These are phyloP conservation scores for Penaeus chinensis DNA, from an alignment of 1,140 invertebrate genomes.

Conservation along the genomic window DNA sequence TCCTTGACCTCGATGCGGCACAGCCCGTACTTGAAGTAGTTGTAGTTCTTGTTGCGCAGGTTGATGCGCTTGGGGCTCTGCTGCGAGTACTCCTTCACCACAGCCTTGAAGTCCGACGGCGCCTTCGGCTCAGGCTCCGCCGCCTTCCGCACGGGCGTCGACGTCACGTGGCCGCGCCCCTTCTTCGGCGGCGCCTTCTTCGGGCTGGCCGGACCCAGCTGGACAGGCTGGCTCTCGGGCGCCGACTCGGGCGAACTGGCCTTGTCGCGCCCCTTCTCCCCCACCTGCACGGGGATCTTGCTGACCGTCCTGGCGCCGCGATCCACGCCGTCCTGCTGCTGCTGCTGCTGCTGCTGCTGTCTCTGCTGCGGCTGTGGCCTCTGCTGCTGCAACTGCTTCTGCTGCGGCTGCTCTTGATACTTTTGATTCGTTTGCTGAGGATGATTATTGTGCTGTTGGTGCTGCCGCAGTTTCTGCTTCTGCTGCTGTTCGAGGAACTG, in stretches of 20 bases:
- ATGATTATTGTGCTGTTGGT: neutral
- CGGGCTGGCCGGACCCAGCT: neutral
- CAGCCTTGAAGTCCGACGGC: conserved; percentile 29
- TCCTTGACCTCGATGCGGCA: conserved; percentile 54
- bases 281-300: conserved; percentile 48
- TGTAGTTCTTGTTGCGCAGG: conserved; percentile 49
- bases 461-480: neutral
- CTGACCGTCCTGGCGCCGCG: neutral
- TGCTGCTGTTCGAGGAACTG: neutral
- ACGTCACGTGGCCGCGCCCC: neutral
- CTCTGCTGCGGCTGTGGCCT: neutral
- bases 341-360: neutral
- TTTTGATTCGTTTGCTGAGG: neutral
- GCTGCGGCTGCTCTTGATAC: conserved; percentile 5
- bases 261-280: conserved; percentile 30
- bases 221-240: neutral
- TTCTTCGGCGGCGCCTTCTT: neutral
- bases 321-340: neutral
- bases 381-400: conserved; percentile 17
- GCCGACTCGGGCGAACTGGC: conserved; percentile 28
- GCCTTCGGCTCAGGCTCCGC: conserved; percentile 40
- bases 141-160: conserved; percentile 34
- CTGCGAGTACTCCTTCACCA: conserved; percentile 48
- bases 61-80: conserved; percentile 45
- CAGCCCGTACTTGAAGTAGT: conserved; percentile 44